Evolutionary conservation across 2,797 vertebrate genomes (phyloP).

Genomic region (Parauchenoglanis ngamensis): DNA sequence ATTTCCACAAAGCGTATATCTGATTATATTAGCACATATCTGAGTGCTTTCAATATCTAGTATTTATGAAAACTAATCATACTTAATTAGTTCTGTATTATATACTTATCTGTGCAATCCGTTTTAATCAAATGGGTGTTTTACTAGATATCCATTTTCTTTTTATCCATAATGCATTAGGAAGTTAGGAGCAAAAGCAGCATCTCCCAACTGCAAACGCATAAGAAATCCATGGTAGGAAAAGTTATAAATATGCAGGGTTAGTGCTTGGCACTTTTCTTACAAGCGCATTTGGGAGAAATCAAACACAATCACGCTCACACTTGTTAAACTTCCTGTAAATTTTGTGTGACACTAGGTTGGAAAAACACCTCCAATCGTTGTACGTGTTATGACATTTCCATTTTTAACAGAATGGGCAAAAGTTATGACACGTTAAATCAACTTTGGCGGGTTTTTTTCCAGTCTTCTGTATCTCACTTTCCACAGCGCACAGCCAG

Average conservation of each 20-base stretch:
- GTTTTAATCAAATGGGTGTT: background rate
- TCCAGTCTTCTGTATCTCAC: background rate
- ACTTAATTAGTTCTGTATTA: background rate
- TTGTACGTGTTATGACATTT: conserved; percentile 13
- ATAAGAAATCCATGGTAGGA: background rate
- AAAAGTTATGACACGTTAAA: conserved; percentile 6
- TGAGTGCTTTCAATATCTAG: background rate
- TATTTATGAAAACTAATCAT: background rate
- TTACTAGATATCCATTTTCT: background rate
- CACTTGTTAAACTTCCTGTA: background rate
- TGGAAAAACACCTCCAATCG: conserved; percentile 17
- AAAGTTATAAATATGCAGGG: background rate
- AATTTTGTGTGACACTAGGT: conserved; percentile 2
- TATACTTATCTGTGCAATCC: background rate
- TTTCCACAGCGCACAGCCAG: background rate
- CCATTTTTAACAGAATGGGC: background rate
- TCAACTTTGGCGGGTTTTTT: background rate
- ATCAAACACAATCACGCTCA: conserved; percentile 4
- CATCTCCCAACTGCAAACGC: background rate
- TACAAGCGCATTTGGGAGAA: background rate
- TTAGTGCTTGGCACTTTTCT: background rate
- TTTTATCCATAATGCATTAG: background rate
- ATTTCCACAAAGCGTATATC: background rate
- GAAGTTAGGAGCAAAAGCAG: background rate
- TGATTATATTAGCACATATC: background rate